These are phyloP conservation scores for Pomatostomus ruficeps DNA, from an alignment of 2,113 vertebrate genomes.

Conservation along the genomic window DNA sequence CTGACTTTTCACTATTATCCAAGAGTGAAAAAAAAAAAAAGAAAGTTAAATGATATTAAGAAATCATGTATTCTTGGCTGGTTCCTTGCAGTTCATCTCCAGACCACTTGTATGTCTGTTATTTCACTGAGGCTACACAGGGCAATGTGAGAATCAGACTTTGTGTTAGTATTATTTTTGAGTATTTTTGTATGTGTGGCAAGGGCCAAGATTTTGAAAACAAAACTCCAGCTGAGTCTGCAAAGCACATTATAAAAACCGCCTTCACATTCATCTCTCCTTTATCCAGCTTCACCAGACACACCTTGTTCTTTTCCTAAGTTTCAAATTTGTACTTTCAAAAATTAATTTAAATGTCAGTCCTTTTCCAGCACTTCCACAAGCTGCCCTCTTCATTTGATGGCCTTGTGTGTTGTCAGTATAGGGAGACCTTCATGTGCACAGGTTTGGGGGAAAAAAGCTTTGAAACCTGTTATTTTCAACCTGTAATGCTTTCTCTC, in stretches of 20 bases:
- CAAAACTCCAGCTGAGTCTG: neutral
- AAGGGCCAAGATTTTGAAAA: constrained; percentile 18
- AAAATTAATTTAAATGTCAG: neutral
- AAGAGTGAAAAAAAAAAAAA: neutral
- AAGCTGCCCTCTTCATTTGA: neutral
- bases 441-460: neutral
- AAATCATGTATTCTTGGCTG: neutral
- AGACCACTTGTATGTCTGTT: constrained; percentile 17
- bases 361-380: neutral
- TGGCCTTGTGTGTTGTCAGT: neutral
- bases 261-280: neutral
- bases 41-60: constrained; percentile 15
- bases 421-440: neutral
- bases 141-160: neutral
- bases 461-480: neutral
- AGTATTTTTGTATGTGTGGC: neutral
- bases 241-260: neutral
- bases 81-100: constrained; percentile 10
- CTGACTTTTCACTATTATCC: neutral
- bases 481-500: neutral
- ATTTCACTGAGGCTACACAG: neutral
- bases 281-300: neutral
- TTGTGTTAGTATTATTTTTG: neutral
- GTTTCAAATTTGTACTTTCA: neutral
- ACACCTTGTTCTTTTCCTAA: neutral